These are phyloP conservation scores for Podarcis siculus DNA, from an alignment of 2,797 vertebrate species.

Conservation along the genomic window DNA sequence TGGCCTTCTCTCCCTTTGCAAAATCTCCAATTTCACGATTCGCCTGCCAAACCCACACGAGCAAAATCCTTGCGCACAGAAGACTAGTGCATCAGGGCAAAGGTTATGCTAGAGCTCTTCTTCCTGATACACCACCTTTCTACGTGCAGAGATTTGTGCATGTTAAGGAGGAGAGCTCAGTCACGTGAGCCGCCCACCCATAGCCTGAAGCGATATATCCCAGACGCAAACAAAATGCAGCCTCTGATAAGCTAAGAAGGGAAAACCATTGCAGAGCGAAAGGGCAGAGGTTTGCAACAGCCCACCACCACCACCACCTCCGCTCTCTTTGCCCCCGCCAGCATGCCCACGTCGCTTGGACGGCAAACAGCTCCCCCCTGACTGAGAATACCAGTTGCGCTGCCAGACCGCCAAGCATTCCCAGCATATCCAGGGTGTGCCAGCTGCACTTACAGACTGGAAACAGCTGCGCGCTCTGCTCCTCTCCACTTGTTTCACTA, in stretches of 20 bases:
- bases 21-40: not conserved
- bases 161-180: not conserved
- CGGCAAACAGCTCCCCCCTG: not conserved
- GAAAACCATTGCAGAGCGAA: not conserved
- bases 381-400: not conserved
- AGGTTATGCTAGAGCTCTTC: not conserved
- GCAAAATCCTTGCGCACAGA: not conserved
- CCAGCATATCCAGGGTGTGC: not conserved
- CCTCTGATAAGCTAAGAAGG: not conserved
- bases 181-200: not conserved
- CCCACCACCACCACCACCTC: not conserved
- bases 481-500: not conserved
- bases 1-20: not conserved
- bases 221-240: not conserved
- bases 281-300: not conserved
- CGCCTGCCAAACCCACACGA: not conserved
- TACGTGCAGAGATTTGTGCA: not conserved
- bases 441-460: not conserved
- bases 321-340: not conserved
- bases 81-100: not conserved
- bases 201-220: not conserved
- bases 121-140: not conserved
- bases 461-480: accelerated
- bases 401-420: not conserved
- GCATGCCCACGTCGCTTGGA: accelerated